Evolutionary conservation across 1,140 invertebrate species (phyloP), one percentile per base, ranked within the genome.

Genomic region (Bombus terrestris): DNA sequence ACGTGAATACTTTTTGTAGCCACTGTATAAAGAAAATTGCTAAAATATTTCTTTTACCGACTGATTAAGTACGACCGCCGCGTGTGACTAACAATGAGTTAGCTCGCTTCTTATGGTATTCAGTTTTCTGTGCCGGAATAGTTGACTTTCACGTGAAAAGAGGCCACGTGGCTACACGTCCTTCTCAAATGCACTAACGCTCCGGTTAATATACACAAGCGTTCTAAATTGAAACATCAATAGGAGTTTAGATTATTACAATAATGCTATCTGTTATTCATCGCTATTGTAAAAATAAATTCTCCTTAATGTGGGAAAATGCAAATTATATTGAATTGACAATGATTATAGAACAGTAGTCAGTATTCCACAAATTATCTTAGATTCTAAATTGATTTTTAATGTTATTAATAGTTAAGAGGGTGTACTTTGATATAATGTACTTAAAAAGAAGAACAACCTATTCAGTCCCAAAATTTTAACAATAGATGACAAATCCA

Each of bases 91-190:
- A 43, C 32, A 62, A n/a, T 28, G 59, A 62, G 10, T 62, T 66
- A 35, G 28, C 13, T 69, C 25, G 8, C 18, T 13, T 22, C 12
- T 68, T 59, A 47, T 25, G 41, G 66, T 10, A 43, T 53, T 39
- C 41, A 15, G 57, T 68, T 81, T 68, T 53, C 41, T 53, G 2
- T 75, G 22, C 6, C 41, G 15, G 53, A 81, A 74, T 73, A 64
- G 59, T 64, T 81, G 66, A 74, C 83, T 81, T 85, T 81, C 83
- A 84, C 83, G 39, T 25, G 66, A 79, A 79, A 79, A 47, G 76
- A 43, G 76, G 76, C 22, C 76, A 71, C 83, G 10, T 57, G 66
- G 25, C 62, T 41, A 41, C 37, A 41, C 32, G 53, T 84, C 8
- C 39, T n/a, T 28, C 39, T 43, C 43, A 68, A 72, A 72, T 47